Evolutionary conservation across 2,888 invertebrate genomes (phyloP), one percentile per base, ranked within the genome.

Genomic region (Beris chalybata): DNA sequence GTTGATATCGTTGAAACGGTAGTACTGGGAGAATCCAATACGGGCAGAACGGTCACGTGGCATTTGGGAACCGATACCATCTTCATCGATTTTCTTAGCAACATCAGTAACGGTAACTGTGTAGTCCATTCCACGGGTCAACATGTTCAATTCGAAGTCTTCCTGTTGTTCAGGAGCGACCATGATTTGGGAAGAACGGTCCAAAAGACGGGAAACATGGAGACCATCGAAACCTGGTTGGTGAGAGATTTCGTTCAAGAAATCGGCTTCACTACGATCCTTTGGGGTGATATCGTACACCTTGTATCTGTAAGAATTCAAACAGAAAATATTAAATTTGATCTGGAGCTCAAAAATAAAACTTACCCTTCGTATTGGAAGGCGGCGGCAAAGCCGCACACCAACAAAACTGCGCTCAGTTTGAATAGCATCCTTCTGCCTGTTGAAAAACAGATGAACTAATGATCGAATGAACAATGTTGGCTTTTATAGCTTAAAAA

Each of bases 1-100:
- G 68, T 83, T 76, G n/a, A 86, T 82, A 84, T 69, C 71, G 15
- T 57, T 29, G 44, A 52, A 66, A 4, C 66, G 67, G 57, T 64
- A 69, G 73, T 75, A 79, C 22, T 68, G 71, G 0, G 52, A 69
- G 69, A 79, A 79, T 22, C 72, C 74, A 30, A 77, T 67, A 31
- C 38, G 44, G 30, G 31, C 44, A 69, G 55, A 4, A 67, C 69
- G 0, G 38, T 9, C 38, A 38, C 38, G 38, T 38, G 38, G 38
- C 38, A 9, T 7, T 38, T 38, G 38, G 74, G 71, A 15, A 70
- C 71, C 38, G 71, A 64, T 2, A 22, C 38, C 50, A 43, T 75
- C 73, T 31, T 67, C 15, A 4, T 64, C 47, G 44, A 64, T 45
- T 13, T 54, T 55, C 30, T 47, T 29, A n/a, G 64, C n/a, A 22